These are phyloP conservation scores for Caenorhabditis sp. DNA, from an alignment of 2,888 invertebrate species.

Conservation along the genomic window DNA sequence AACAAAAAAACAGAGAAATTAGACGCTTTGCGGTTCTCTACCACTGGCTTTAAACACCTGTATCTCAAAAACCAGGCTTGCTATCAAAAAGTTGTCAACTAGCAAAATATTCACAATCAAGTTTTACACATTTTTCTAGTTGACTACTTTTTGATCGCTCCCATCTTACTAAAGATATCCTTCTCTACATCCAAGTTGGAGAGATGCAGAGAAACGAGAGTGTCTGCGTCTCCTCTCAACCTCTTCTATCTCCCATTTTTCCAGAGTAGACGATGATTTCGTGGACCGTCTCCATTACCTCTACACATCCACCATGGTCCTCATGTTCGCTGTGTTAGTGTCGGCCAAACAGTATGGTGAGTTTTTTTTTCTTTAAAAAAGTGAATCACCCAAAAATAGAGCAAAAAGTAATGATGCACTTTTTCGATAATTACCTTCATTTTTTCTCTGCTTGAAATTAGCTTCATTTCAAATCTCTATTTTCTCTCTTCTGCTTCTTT, in stretches of 20 bases:
- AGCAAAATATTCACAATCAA: no score
- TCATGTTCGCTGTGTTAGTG: constrained; percentile 85
- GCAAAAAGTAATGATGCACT: background rate
- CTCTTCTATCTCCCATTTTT: constrained; percentile 22
- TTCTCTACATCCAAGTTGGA: no score
- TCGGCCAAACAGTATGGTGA: constrained; percentile 84
- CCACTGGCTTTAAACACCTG: no score
- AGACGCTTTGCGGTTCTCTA: no score
- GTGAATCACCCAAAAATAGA: background rate
- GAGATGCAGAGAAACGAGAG: no score
- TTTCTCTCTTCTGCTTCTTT: background rate
- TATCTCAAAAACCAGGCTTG: background rate
- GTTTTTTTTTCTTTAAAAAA: constrained; percentile 3
- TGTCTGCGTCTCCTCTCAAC: background rate
- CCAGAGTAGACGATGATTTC: constrained; percentile 81
- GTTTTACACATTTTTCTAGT: background rate
- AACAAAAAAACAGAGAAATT: no score
- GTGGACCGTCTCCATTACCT: constrained; percentile 83
- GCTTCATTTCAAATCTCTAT: constrained; percentile 23
- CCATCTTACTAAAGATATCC: no score
- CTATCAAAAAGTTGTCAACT: no score
- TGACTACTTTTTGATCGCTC: background rate
- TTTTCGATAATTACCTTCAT: constrained; percentile 2
- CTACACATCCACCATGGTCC: constrained; percentile 82
- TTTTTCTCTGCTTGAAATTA: constrained; percentile 3